phyloP scores from a whole-genome alignment of 2,888 invertebrate species.

The Pseudoips prasinana region DNA sequence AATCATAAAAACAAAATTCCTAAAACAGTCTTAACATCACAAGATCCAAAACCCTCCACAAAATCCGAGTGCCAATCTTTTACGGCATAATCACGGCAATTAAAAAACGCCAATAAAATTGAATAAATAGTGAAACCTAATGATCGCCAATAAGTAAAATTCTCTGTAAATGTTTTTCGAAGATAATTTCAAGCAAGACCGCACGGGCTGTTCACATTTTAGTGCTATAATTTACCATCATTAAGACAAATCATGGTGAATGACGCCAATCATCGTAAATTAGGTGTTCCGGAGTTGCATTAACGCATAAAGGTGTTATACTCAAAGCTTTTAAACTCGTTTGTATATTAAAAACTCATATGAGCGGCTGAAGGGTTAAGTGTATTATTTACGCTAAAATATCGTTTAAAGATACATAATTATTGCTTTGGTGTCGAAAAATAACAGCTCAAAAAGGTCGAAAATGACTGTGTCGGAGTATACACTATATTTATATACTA shows the following conservation, averaged over 20 bases:
- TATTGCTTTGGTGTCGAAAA: slow-evolving; percentile 31
- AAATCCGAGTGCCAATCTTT: slow-evolving; percentile 6
- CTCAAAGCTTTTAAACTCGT: slow-evolving; percentile 42
- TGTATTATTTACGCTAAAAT: slow-evolving; percentile 56
- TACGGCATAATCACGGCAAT: slow-evolving; percentile 21
- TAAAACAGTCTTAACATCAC: background rate
- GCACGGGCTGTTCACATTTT: slow-evolving; percentile 56
- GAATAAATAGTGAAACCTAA: slow-evolving; percentile 48
- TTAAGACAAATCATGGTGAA: slow-evolving; percentile 69
- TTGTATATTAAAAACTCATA: slow-evolving; percentile 56
- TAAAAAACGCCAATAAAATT: slow-evolving; percentile 30
- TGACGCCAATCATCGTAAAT: slow-evolving; percentile 70
- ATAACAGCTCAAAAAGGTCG: slow-evolving; percentile 4
- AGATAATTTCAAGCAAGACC: slow-evolving; percentile 43
- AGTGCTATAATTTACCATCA: slow-evolving; percentile 67
- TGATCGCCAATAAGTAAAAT: slow-evolving; percentile 50
- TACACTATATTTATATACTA: too few species aligned
- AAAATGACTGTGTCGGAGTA: too few species aligned
- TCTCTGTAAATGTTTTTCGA: slow-evolving; percentile 43
- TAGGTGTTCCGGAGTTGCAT: slow-evolving; percentile 60
- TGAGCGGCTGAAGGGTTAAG: slow-evolving; percentile 36
- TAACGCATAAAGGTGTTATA: slow-evolving; percentile 74
- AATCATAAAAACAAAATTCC: too few species aligned
- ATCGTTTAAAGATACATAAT: slow-evolving; percentile 50
- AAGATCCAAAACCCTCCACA: too few species aligned